phyloP scores from a whole-genome alignment of 1,140 invertebrate genomes.

The Lepidurus arcticus region DNA sequence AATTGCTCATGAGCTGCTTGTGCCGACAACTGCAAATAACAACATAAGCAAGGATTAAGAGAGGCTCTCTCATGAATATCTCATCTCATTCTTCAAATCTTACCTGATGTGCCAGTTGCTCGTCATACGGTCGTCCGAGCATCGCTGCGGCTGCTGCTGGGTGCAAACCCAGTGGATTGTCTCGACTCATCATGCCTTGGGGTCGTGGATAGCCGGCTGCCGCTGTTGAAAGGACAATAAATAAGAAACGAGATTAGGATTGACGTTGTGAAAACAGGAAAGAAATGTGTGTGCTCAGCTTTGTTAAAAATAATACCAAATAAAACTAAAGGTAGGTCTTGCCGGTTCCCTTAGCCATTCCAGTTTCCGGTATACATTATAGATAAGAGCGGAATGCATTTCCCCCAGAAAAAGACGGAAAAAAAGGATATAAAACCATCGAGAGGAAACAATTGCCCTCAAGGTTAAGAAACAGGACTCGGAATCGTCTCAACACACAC shows the following conservation, averaged over 20 bases:
- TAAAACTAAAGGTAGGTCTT: neutral
- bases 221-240: slow-evolving; percentile 46
- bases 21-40: slow-evolving; percentile 47
- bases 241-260: slow-evolving; percentile 36
- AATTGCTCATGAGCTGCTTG: slow-evolving; percentile 73
- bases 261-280: neutral
- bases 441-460: too few species aligned
- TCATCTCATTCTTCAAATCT: neutral
- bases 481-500: neutral
- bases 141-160: slow-evolving; percentile 69
- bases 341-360: slow-evolving; percentile 17
- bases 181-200: slow-evolving; percentile 53
- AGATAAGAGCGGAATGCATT: neutral
- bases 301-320: neutral
- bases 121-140: slow-evolving; percentile 66
- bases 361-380: neutral
- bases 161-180: slow-evolving; percentile 51
- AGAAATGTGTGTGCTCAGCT: too few species aligned
- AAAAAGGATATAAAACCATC: too few species aligned
- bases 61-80: neutral
- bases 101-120: slow-evolving; percentile 74
- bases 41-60: slow-evolving; percentile 24
- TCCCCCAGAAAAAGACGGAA: neutral
- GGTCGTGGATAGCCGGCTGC: slow-evolving; percentile 55
- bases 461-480: too few species aligned